Percentiles rank a stretch among this genome's conserved stretches.
These are phyloP conservation scores for Parazoanthus swiftii DNA, from an alignment of 92 coral and sea anemone genomes.

Conservation along the genomic window DNA sequence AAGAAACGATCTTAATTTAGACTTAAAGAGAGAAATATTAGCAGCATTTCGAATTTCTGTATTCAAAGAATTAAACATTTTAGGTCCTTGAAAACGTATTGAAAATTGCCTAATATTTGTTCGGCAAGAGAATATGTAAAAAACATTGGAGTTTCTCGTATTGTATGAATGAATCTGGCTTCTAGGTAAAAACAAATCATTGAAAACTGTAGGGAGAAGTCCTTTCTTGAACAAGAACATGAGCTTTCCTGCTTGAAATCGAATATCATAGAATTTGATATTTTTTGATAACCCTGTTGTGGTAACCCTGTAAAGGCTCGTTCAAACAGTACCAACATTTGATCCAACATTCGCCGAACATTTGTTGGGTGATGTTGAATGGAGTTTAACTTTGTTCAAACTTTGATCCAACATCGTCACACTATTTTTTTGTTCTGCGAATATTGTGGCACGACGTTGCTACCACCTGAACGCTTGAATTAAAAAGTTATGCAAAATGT, in stretches of 20 bases:
- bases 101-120: not conserved
- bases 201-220: not conserved
- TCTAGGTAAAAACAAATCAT: conserved; percentile 1
- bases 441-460: conserved; percentile 12
- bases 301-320: too few species aligned
- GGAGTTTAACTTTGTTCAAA: too few species aligned
- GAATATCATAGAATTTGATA: not conserved
- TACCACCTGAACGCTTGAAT: conserved; percentile 9
- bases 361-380: too few species aligned
- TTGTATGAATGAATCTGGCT: too few species aligned
- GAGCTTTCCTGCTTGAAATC: not conserved
- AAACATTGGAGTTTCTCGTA: too few species aligned
- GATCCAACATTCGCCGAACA: too few species aligned
- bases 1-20: not conserved
- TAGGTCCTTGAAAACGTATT: conserved; percentile 7
- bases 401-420: too few species aligned
- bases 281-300: not conserved
- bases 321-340: too few species aligned
- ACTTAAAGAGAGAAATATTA: not conserved
- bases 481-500: conserved; percentile 2
- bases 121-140: too few species aligned
- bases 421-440: not conserved
- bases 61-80: not conserved
- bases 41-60: conserved; percentile 8
- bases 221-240: not conserved